Percentiles rank a stretch among this genome's conserved stretches.
These are phyloP conservation scores for Nephrotoma flavescens DNA, from an alignment of 2,888 invertebrate genomes.

Conservation along the genomic window DNA sequence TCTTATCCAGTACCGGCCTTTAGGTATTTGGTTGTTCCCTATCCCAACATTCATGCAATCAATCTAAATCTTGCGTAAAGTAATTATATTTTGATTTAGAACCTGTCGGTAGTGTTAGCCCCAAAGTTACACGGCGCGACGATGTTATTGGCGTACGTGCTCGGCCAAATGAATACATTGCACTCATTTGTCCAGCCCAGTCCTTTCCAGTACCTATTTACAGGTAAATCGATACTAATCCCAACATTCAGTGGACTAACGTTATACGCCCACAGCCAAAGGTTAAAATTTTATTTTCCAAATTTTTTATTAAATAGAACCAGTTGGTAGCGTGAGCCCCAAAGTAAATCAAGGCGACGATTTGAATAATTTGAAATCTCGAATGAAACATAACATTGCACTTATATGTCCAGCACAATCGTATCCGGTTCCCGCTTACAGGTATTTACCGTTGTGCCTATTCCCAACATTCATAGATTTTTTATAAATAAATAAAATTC, in stretches of 20 bases:
- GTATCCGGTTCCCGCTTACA: background rate
- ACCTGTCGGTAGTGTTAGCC: slow-evolving; percentile 38
- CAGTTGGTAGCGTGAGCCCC: slow-evolving; percentile 43
- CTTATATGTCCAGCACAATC: slow-evolving; percentile 56
- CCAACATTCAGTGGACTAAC: background rate
- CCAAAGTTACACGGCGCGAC: slow-evolving; percentile 41
- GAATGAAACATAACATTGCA: slow-evolving; percentile 34
- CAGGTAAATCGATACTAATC: slow-evolving; percentile 35
- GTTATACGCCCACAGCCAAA: background rate
- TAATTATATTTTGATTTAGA: slow-evolving; percentile 25
- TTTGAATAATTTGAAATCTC: slow-evolving; percentile 21
- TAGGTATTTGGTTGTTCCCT: background rate
- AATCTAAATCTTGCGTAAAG: slow-evolving; percentile 13
- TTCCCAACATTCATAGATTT: slow-evolving; percentile 13
- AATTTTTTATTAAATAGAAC: slow-evolving; percentile 22
- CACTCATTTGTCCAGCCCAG: slow-evolving; percentile 42
- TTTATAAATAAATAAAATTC: slow-evolving; percentile 11
- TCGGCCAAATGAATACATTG: slow-evolving; percentile 36
- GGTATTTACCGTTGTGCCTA: background rate
- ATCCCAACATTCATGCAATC: slow-evolving; percentile 15
- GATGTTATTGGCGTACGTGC: slow-evolving; percentile 38
- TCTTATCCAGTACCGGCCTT: background rate
- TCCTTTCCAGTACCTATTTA: slow-evolving; percentile 47
- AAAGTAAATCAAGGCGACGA: slow-evolving; percentile 41
- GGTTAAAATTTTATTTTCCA: background rate